A percentile compares a stretch with the other conserved stretches of the same genome.
Evolutionary conservation across 2,113 vertebrate species (phyloP).

Genomic region (Spermophilus dauricus): DNA sequence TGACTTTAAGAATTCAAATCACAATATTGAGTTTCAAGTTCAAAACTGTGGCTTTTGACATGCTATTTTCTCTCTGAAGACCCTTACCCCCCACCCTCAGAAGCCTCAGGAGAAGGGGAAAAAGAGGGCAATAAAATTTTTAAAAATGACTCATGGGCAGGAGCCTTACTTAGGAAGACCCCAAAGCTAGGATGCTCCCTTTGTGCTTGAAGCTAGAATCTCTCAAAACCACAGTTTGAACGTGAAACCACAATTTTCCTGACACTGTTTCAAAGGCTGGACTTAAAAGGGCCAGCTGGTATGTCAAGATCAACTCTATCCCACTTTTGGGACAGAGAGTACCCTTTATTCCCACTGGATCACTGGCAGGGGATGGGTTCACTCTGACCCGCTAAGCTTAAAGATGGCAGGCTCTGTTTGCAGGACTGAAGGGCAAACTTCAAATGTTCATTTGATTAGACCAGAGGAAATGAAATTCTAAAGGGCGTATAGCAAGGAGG

Average conservation of each 20-base stretch:
- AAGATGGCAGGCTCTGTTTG: not conserved
- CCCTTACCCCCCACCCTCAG: not conserved
- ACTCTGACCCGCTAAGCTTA: not conserved
- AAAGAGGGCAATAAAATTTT: not conserved
- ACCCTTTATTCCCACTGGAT: conserved; percentile 26
- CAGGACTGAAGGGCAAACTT: not conserved
- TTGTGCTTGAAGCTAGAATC: conserved; percentile 17
- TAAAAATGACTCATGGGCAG: not conserved
- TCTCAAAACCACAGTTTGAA: conserved; percentile 64
- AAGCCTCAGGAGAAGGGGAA: not conserved
- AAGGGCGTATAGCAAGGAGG: not conserved
- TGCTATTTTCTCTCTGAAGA: not conserved
- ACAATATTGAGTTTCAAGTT: conserved; percentile 40
- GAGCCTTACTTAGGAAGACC: conserved; percentile 19
- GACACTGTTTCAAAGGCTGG: conserved; percentile 44
- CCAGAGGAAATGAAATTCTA: not conserved
- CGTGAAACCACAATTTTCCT: conserved; percentile 68
- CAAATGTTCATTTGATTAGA: not conserved
- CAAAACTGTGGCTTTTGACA: conserved; percentile 47
- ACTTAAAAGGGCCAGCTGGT: conserved; percentile 58
- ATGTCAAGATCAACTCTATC: not conserved
- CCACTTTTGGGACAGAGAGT: not conserved
- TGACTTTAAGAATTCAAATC: conserved; percentile 57
- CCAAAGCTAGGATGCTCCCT: conserved; percentile 14
- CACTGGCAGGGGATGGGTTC: not conserved